Base-by-base conservation (phyloP, 2,888 invertebrate genomes). In the Arrhopalites spinosus region DNA sequence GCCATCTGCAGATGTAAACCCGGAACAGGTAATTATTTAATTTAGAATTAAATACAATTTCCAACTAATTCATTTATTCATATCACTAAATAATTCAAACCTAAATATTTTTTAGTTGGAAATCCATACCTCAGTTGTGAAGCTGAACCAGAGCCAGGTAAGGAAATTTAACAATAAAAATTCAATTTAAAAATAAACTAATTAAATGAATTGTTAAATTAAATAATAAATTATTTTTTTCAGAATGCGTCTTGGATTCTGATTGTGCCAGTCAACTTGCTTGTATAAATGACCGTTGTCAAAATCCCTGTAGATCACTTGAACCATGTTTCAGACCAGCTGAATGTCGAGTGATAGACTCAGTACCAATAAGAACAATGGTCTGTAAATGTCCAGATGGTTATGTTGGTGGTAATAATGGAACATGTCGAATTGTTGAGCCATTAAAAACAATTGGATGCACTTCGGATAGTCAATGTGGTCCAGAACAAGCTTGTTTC, bases 381-480 rank as follows among this genome's bases (percentile, higher is more conserved):
- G 89, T 94, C 47, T 96, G 95, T 84, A 90, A 93, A 1, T 96
- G 96, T 83, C 93, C 94, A 0, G 92, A 92, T 83, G 92, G 94
- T 56, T 94, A 91, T 88, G 90, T 93, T 77, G 92, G 93, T 0
- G 91, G 93, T 83, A 88, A 91, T 81, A 90, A 90, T 82, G 94
- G 93, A 75, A 90, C 91, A 84, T 95, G 95, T 84, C 90, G 89
- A 84, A 90, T 91, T 76, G 90, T 81, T 0, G 78, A 77, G 72
- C 80, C 82, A 3, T 84, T 85, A 8, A 77, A 78, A 36, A 85
- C 86, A 17, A 86, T 91, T 5, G 93, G 93, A 67, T 96, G 96
- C 84, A 90, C 90, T 23, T 88, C 90, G 17, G 93, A 96, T 84
- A 88, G 88, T 77, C 94, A 95, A 81, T 96, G 96, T 84, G 87